Evolutionary conservation across 2,888 invertebrate species (phyloP), one percentile per base, ranked within the genome.

Genomic region (Plagiodera versicolora): DNA sequence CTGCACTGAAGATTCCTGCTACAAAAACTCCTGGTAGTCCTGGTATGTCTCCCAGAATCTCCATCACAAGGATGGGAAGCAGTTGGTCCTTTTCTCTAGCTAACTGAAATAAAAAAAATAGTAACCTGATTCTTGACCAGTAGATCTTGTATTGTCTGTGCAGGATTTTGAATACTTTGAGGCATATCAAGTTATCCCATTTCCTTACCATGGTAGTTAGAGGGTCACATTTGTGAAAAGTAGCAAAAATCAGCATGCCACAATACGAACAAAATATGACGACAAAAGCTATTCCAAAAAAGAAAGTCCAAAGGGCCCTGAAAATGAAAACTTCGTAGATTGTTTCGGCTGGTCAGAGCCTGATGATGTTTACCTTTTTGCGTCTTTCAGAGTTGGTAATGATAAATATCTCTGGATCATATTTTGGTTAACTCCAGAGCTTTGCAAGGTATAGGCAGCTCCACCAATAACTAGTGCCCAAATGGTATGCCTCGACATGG

Each of bases 371-470:
- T 46, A 63, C 59, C 53, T 60, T 46, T 47, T 56, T 35, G 56
- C 59, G 32, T 47, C 53, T 18, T 57, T 60, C 20, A 91, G 78
- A 10, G 89, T 85, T 0, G 91, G 89, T 77, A 93, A 86, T 0
- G 92, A 88, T 1, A 94, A 81, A 70, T 92, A 92, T 67, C 94
- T 81, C 74, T 94, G 94, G 1, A 94, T 91, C 89, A 93, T 92
- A 0, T 92, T 89, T 79, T 94, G 94, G 77, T 93, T 93, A n/a
- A 91, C 90, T 0, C 91, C 90, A 75, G 91, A 92, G 0, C 91
- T 87, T 0, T 91, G 89, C 57, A 92, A 80, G 90, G 91, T 92
- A 67, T 87, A 87, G 72, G 93, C 88, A 75, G 89, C 90, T 73
- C 90, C 92, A 3, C 93, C 94, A 54, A 90, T 81, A 0, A 87